Conservation (phyloP, 1,140 invertebrate genomes). For the Ips nitidus region DNA sequence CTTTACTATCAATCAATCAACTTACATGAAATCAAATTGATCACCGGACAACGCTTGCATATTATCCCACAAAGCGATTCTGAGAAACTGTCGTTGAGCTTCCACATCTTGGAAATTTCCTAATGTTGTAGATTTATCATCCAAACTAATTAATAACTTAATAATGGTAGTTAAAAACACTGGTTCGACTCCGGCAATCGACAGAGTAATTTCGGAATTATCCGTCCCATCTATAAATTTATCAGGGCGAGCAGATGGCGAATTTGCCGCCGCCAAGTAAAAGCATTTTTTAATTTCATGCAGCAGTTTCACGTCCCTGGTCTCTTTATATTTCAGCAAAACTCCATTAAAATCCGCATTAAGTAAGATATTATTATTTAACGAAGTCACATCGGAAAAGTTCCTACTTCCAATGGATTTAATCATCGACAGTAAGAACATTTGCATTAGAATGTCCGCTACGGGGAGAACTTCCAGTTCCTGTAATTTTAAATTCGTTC, state of each 20-base stretch:
- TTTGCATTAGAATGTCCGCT: slow-evolving; percentile 21
- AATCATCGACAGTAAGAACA: slow-evolving; percentile 15
- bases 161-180: slow-evolving; percentile 4
- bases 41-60: slow-evolving; percentile 40
- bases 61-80: slow-evolving; percentile 45
- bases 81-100: slow-evolving; percentile 41
- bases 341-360: slow-evolving; percentile 32
- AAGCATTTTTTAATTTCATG: slow-evolving; percentile 35
- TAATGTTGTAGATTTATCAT: slow-evolving; percentile 29
- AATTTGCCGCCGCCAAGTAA: slow-evolving; percentile 34
- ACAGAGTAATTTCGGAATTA: slow-evolving; percentile 8
- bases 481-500: slow-evolving; percentile 9
- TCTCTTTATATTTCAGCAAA: slow-evolving; percentile 27
- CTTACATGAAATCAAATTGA: slow-evolving; percentile 44
- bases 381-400: slow-evolving; percentile 5
- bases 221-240: slow-evolving; percentile 31
- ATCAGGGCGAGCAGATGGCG: slow-evolving; percentile 21
- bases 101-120: slow-evolving; percentile 41
- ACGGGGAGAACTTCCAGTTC: slow-evolving; percentile 29
- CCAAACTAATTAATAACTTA: slow-evolving; percentile 33
- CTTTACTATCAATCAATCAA: neutral
- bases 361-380: slow-evolving; percentile 27
- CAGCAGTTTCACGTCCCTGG: slow-evolving; percentile 29
- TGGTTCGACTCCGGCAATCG: slow-evolving; percentile 16
- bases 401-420: slow-evolving; percentile 11